phyloP scores from a whole-genome alignment of 2,113 vertebrate species.

The Trematomus loennbergii region DNA sequence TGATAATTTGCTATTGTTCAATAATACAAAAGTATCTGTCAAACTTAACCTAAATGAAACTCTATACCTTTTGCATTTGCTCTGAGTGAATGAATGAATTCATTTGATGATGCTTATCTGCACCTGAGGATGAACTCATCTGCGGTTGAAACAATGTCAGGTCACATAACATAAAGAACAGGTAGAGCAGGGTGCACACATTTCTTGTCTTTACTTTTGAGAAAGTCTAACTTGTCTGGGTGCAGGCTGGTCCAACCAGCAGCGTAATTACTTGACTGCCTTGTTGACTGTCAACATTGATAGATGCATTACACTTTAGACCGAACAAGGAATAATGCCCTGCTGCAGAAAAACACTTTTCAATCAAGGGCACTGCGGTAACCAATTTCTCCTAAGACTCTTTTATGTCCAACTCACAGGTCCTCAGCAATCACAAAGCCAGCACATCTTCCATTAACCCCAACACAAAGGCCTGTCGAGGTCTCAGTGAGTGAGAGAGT shows the following conservation, averaged over 20 bases:
- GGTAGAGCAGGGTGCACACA: too few relatives aligned
- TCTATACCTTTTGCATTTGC: too few relatives aligned
- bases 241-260: not conserved
- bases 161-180: not conserved
- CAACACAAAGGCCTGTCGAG: slow-evolving; percentile 5
- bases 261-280: not conserved
- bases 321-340: not conserved
- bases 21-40: too few relatives aligned
- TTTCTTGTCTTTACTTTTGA: not conserved
- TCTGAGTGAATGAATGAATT: too few relatives aligned
- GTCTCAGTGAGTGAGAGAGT: not conserved
- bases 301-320: not conserved
- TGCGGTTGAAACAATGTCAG: too few relatives aligned
- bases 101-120: not conserved
- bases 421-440: slow-evolving; percentile 37
- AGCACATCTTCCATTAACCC: slow-evolving; percentile 37
- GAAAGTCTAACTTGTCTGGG: not conserved
- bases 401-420: slow-evolving; percentile 23
- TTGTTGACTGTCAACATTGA: not conserved
- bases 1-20: too few relatives aligned
- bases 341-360: slow-evolving; percentile 36
- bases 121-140: not conserved
- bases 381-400: slow-evolving; percentile 14
- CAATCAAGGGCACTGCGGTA: slow-evolving; percentile 40
- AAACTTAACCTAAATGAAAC: too few relatives aligned